Base-by-base conservation (phyloP, 2,888 invertebrate genomes). In the Athrips mouffetella region DNA sequence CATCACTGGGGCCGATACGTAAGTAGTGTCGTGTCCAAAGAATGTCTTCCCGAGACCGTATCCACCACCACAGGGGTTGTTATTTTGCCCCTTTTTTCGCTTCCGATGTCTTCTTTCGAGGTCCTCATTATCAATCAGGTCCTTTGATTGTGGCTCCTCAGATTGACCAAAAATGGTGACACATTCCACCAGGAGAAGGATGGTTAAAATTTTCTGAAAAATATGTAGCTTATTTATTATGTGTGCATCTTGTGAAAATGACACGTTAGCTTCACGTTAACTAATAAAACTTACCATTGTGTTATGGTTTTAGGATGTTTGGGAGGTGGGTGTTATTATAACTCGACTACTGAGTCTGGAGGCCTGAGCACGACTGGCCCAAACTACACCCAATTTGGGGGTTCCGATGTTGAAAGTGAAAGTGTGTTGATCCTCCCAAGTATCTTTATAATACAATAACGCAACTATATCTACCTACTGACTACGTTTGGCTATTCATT, bases 1-100 rank as follows among this genome's bases (percentile, higher is more conserved):
- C 60, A 73, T 80, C 1, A 85, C 80, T 1, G 86, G 86, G 21
- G 86, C 84, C 2, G 79, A 80, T 0, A 87, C 63, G 45, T 80
- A 86, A 0, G 84, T 83, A 0, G 84, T 82, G 53, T 78, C 69
- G n/a, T 78, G 77, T 0, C 77, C 75, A 18, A 76, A 76, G 15
- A 79, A 74, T 0, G 73, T 69, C 29, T 70, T 66, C 2, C 80
- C 83, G 47, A 63, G 75, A 2, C 51, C 51, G 29, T 23, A 41
- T 5, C 49, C 46, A 18, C n/a, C 6, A 6, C 57, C 57, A 13
- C 76, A 65, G 53, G 79, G 55, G 0, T 72, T 65, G 18, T 54
- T 55, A 44, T 76, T 75, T 37, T 74, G 78, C 10, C 76, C 45
- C 51, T 81, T 79, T 55, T 80, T 81, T 37, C 72, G 72, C 54